These are phyloP conservation scores for Protodeltote pygarga DNA, from an alignment of 2,888 invertebrate species.

Conservation along the genomic window DNA sequence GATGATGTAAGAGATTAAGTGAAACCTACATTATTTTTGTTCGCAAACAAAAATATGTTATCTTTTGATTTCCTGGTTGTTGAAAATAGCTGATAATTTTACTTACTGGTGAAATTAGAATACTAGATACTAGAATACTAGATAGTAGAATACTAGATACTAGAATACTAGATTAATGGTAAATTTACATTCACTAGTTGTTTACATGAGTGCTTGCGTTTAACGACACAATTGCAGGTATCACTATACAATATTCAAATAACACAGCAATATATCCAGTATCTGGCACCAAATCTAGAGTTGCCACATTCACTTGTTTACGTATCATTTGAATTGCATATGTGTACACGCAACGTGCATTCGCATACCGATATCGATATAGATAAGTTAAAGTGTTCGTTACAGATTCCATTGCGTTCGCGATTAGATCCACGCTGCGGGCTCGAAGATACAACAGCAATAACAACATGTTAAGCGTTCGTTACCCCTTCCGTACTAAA, in stretches of 20 bases:
- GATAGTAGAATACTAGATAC: too few relatives aligned
- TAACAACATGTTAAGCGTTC: slow-evolving; percentile 12
- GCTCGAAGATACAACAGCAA: slow-evolving; percentile 56
- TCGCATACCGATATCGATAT: slow-evolving; percentile 48
- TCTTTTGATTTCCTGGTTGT: too few relatives aligned
- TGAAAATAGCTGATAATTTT: too few relatives aligned
- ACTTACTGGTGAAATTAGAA: too few relatives aligned
- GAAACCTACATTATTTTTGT: too few relatives aligned
- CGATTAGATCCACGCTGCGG: slow-evolving; percentile 66
- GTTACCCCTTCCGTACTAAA: slow-evolving; percentile 2
- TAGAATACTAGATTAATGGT: too few relatives aligned
- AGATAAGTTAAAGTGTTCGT: slow-evolving; percentile 53
- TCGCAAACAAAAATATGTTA: too few relatives aligned
- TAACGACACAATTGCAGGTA: background rate
- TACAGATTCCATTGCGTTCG: slow-evolving; percentile 61
- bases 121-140: too few relatives aligned
- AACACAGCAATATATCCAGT: slow-evolving; percentile 1
- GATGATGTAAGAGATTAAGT: background rate
- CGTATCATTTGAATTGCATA: slow-evolving; percentile 24
- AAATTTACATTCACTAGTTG: too few relatives aligned
- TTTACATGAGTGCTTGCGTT: too few relatives aligned
- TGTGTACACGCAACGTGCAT: slow-evolving; percentile 31
- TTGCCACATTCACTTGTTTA: slow-evolving; percentile 40
- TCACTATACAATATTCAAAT: background rate
- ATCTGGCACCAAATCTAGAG: slow-evolving; percentile 24